These are phyloP conservation scores for Lepus timidus DNA, from an alignment of 2,113 vertebrate species.

Conservation along the genomic window DNA sequence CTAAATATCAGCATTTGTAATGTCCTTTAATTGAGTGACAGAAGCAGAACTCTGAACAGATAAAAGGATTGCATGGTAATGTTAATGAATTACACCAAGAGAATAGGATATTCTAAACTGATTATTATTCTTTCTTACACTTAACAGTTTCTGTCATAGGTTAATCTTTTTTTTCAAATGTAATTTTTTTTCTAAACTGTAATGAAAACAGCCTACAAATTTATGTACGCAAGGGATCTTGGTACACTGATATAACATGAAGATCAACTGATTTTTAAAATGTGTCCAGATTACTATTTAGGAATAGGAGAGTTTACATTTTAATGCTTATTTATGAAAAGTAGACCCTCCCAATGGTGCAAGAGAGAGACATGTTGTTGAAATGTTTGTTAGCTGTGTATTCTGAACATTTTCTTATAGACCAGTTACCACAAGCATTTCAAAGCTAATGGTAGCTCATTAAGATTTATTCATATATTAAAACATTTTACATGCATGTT, in stretches of 20 bases:
- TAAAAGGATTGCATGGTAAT: neutral
- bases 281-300: neutral
- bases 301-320: neutral
- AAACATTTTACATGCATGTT: slow-evolving; percentile 1
- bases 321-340: slow-evolving; percentile 28
- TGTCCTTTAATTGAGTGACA: neutral
- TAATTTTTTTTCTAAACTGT: slow-evolving; percentile 19
- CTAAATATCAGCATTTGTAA: neutral
- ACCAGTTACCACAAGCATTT: neutral
- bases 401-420: neutral
- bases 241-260: neutral
- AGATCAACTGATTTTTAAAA: slow-evolving; percentile 44
- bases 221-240: neutral
- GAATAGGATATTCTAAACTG: neutral
- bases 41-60: neutral
- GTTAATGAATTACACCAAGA: neutral
- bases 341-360: neutral
- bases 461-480: neutral
- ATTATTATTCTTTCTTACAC: neutral
- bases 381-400: neutral
- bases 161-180: neutral
- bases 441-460: neutral
- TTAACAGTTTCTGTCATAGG: neutral
- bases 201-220: neutral
- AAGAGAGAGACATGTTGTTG: neutral